Percentiles rank a stretch among this genome's conserved stretches.
phyloP scores from a whole-genome alignment of 2,888 invertebrate species.

The Drosophila dives region DNA sequence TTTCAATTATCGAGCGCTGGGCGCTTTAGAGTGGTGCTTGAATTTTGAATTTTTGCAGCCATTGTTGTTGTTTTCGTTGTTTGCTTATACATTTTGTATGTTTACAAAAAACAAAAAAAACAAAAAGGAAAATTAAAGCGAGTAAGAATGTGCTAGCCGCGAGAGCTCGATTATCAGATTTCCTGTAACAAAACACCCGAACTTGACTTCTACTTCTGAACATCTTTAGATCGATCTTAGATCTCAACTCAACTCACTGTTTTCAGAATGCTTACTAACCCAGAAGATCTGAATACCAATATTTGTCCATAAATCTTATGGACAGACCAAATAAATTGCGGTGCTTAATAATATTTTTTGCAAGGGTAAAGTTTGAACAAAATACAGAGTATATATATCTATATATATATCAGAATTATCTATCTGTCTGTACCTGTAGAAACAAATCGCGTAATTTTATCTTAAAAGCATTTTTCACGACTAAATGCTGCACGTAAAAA shows the following conservation, averaged over 20 bases:
- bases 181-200: neutral
- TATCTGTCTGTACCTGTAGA: too few species aligned
- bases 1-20: slow-evolving; percentile 80
- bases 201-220: neutral
- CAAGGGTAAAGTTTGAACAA: too few species aligned
- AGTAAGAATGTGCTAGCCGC: neutral
- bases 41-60: slow-evolving; percentile 79
- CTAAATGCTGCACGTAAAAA: neutral
- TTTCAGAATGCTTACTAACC: neutral
- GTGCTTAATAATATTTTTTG: too few species aligned
- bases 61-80: slow-evolving; percentile 44
- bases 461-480: neutral
- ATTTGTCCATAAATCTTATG: neutral
- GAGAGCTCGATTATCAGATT: neutral
- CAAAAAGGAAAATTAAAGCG: neutral
- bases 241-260: neutral
- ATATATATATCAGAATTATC: neutral
- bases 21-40: slow-evolving; percentile 78
- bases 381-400: neutral
- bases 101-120: slow-evolving; percentile 36
- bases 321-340: too few species aligned
- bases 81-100: slow-evolving; percentile 71
- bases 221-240: neutral
- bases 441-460: neutral
- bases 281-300: neutral